phyloP scores from a whole-genome alignment of 2,888 invertebrate genomes.

The Magallana nippona region DNA sequence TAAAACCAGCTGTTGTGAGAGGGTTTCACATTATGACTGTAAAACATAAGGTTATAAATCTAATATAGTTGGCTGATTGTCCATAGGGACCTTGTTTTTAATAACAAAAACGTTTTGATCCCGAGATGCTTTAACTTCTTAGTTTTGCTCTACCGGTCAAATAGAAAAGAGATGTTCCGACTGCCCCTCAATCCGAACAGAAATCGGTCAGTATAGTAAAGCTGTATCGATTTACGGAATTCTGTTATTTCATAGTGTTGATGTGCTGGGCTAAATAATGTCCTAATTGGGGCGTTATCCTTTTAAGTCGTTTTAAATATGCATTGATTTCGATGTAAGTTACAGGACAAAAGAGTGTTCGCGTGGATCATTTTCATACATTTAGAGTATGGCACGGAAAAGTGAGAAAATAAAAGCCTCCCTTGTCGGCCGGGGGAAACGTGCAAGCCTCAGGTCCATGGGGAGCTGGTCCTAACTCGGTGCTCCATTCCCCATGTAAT shows the following conservation, averaged over 20 bases:
- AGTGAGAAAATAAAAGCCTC: conserved; percentile 27
- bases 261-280: conserved; percentile 24
- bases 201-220: conserved; percentile 9
- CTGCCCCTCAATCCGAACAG: not conserved
- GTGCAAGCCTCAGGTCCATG: not conserved
- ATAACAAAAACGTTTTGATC: too few species aligned
- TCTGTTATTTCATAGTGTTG: conserved; percentile 1
- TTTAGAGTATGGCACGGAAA: not conserved
- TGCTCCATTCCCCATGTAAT: not conserved
- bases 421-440: not conserved
- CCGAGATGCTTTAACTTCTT: not conserved
- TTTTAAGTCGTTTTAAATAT: conserved; percentile 27
- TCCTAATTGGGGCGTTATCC: conserved; percentile 15
- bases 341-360: not conserved
- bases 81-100: too few species aligned
- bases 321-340: conserved; percentile 26
- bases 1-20: too few species aligned
- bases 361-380: conserved; percentile 11
- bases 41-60: too few species aligned
- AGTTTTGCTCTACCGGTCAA: not conserved
- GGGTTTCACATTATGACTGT: too few species aligned
- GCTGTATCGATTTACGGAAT: not conserved
- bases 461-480: not conserved
- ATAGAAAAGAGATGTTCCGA: not conserved
- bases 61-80: too few species aligned